Evolutionary conservation across 2,113 vertebrate species (phyloP).

Genomic region (Tetrao urogallus): DNA sequence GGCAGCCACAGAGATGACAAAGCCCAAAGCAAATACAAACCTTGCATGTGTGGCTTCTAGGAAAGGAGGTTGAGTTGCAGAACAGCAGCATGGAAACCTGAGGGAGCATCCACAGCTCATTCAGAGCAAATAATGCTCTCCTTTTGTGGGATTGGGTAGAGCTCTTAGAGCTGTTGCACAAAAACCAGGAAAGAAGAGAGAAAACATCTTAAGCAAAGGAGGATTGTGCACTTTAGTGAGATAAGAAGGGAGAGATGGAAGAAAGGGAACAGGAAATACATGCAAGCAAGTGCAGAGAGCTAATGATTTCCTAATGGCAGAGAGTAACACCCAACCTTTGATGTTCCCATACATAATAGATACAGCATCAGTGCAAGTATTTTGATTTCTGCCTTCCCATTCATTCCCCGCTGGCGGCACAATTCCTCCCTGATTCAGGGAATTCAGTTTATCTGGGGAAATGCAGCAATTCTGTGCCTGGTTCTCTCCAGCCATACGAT

Average conservation of each 20-base stretch:
- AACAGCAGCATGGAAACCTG: background rate
- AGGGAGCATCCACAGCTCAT: background rate
- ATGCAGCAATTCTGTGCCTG: fast-evolving
- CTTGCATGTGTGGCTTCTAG: background rate
- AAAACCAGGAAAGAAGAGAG: background rate
- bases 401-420: background rate
- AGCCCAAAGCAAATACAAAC: background rate
- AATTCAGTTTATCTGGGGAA: background rate
- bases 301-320: background rate
- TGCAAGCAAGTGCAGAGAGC: background rate
- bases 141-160: background rate
- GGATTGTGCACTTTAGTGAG: background rate
- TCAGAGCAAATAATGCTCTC: background rate
- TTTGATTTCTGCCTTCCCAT: background rate
- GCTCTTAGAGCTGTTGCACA: background rate
- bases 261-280: background rate
- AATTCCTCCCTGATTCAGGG: background rate
- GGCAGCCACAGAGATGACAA: background rate
- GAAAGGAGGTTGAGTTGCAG: background rate
- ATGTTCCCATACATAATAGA: background rate
- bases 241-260: background rate
- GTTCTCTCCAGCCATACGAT: background rate
- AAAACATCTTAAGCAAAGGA: background rate
- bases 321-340: background rate
- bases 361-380: background rate